Base-by-base conservation (phyloP, 2,888 invertebrate species). In the Uropetala carovei region DNA sequence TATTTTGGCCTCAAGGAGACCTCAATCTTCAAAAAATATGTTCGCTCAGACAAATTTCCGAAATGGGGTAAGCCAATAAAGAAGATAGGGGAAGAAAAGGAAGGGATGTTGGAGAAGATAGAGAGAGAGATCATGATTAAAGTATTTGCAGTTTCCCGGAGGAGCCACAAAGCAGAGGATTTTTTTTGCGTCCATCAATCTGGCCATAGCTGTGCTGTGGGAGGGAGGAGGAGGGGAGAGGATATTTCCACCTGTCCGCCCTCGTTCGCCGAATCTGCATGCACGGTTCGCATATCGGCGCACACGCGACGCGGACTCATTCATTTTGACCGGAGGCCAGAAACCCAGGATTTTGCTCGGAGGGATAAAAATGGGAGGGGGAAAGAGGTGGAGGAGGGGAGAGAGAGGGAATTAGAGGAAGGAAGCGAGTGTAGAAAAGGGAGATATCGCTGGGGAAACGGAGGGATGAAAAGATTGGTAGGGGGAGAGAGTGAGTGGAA, bases 221-320 rank as follows among this genome's bases (percentile, higher is more conserved):
- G 13, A 43, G 13, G 18, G 68, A 9, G 68, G 68, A 68, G 18
- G 68, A 27, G 22, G 68, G n/a, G n/a, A n/a, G n/a, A 8, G 68
- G 22, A 18, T 27, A 75, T 75, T 75, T 27, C 75, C 75, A 27
- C 75, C 68, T 68, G 68, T 68, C 68, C 22, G 68, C 68, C 68
- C 13, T 68, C 68, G 14, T 64, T 64, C 64, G 64, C 64, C 64
- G 68, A 68, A 68, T 75, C 75, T 75, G 27, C 75, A 75, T 75
- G 75, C 75, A 27, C 27, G 75, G 75, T 13, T 68, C 68, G 68
- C 68, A 68, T 75, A 75, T 75, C 75, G 9, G 22, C 75, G 27
- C 22, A 14, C 75, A 75, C 27, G 75, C 75, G 75, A 75, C 75
- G 75, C 22, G 7, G n/a, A 68, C 22, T 68, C 68, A 68, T 68